phyloP scores from a whole-genome alignment of 2,888 invertebrate species.

The Choreutis nemorana region DNA sequence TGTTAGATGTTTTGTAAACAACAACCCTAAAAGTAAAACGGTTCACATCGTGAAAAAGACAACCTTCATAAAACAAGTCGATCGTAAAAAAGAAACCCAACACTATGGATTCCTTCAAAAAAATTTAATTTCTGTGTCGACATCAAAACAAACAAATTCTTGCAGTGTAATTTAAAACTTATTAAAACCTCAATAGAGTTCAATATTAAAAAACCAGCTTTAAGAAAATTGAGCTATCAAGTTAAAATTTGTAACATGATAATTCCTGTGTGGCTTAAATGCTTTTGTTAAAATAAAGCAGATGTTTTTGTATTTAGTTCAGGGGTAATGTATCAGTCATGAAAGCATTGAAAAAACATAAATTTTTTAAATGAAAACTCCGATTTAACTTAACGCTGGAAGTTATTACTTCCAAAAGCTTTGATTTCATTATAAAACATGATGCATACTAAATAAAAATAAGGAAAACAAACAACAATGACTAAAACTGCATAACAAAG shows the following conservation, averaged over 20 bases:
- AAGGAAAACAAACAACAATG: too few relatives aligned
- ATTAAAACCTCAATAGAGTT: slow-evolving; percentile 7
- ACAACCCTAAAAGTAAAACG: background rate
- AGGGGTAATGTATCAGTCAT: too few relatives aligned
- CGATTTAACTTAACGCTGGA: too few relatives aligned
- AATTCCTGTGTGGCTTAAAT: slow-evolving; percentile 24
- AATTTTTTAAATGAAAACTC: too few relatives aligned
- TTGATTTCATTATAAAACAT: too few relatives aligned
- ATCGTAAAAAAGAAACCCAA: too few relatives aligned
- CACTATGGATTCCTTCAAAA: slow-evolving; percentile 23
- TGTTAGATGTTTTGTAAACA: too few relatives aligned
- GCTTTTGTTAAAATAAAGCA: slow-evolving; percentile 21
- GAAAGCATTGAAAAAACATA: too few relatives aligned
- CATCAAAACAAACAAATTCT: slow-evolving; percentile 15
- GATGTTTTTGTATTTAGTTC: slow-evolving; percentile 19
- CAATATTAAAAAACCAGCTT: too few relatives aligned
- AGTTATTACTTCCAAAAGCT: too few relatives aligned
- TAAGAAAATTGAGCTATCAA: slow-evolving; percentile 31
- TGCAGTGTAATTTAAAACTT: slow-evolving; percentile 11
- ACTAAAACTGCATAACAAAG: too few relatives aligned
- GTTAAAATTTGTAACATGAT: slow-evolving; percentile 34
- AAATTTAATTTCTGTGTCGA: slow-evolving; percentile 27
- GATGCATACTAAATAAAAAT: too few relatives aligned
- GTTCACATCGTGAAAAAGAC: slow-evolving; percentile 14
- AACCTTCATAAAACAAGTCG: slow-evolving; percentile 15